A percentile compares a stretch with the other conserved stretches of the same genome.
Conservation (phyloP, 2,113 vertebrate genomes). For the Calypte anna region DNA sequence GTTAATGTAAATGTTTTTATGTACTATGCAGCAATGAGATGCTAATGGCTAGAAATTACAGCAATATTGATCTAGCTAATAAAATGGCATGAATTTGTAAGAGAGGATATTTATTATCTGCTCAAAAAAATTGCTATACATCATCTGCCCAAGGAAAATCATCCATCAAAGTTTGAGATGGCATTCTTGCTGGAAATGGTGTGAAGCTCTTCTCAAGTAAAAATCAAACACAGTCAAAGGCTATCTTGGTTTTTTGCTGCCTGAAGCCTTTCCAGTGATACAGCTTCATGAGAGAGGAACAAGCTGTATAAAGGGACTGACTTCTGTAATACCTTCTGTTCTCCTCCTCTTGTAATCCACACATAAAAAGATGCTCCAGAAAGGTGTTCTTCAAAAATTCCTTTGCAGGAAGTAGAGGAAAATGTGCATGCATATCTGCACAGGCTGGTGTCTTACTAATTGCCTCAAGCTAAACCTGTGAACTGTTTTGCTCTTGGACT, state of each 20-base stretch:
- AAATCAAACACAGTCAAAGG: not conserved
- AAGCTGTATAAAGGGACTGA: not conserved
- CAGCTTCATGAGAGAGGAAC: not conserved
- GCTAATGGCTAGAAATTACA: conserved; percentile 81
- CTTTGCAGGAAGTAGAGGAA: not conserved
- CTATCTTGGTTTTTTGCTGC: conserved; percentile 6
- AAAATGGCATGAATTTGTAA: conserved; percentile 78
- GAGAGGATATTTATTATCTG: conserved; percentile 71
- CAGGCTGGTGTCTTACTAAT: not conserved
- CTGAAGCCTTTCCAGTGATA: conserved; percentile 13
- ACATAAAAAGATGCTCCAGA: not conserved
- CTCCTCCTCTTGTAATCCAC: not conserved
- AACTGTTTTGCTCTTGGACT: not conserved
- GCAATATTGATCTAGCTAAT: conserved; percentile 83
- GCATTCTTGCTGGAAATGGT: conserved; percentile 26
- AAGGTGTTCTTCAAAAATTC: not conserved
- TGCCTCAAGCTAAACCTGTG: not conserved
- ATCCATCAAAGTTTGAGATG: conserved; percentile 21
- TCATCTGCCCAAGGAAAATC: conserved; percentile 69
- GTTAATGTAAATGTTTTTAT: conserved; percentile 83
- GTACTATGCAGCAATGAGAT: conserved; percentile 77
- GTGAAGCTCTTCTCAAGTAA: not conserved
- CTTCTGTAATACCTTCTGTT: not conserved
- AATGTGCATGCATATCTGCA: not conserved
- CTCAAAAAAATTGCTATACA: conserved; percentile 63